A percentile compares a stretch with the other conserved stretches of the same genome.
phyloP scores from a whole-genome alignment of 2,888 invertebrate species.

The Schrankia costaestrigalis region DNA sequence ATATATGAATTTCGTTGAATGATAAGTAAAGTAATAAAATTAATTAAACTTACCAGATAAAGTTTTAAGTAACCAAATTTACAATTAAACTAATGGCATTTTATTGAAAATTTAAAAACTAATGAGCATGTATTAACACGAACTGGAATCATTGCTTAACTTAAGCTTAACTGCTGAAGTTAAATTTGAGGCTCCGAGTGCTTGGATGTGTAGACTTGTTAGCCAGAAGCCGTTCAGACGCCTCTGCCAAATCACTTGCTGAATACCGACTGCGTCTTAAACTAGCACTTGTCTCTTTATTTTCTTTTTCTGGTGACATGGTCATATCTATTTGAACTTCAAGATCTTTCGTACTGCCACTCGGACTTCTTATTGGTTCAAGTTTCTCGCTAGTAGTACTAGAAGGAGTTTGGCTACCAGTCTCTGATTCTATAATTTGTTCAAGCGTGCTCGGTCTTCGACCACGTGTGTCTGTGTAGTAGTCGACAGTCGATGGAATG shows the following conservation, averaged over 20 bases:
- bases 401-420: conserved; percentile 69
- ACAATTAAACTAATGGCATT: conserved; percentile 41
- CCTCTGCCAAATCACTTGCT: conserved; percentile 84
- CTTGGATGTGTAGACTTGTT: conserved; percentile 80
- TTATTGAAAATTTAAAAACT: conserved; percentile 47
- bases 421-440: conserved; percentile 70
- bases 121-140: conserved; percentile 61
- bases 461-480: conserved; percentile 60
- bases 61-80: conserved; percentile 19
- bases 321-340: conserved; percentile 56
- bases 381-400: conserved; percentile 64
- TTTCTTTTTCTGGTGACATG: conserved; percentile 58
- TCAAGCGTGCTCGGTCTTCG: conserved; percentile 67
- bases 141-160: conserved; percentile 56
- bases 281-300: conserved; percentile 42
- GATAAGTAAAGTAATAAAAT: conserved; percentile 29
- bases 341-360: conserved; percentile 58
- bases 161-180: conserved; percentile 70
- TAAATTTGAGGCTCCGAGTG: conserved; percentile 83
- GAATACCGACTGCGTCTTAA: conserved; percentile 83
- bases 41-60: conserved; percentile 14
- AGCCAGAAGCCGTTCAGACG: conserved; percentile 78
- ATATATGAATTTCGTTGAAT: conserved; percentile 39
- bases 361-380: conserved; percentile 53
- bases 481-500: conserved; percentile 68